Conservation (phyloP, 2,113 vertebrate genomes). For the Haplochromis burtoni region DNA sequence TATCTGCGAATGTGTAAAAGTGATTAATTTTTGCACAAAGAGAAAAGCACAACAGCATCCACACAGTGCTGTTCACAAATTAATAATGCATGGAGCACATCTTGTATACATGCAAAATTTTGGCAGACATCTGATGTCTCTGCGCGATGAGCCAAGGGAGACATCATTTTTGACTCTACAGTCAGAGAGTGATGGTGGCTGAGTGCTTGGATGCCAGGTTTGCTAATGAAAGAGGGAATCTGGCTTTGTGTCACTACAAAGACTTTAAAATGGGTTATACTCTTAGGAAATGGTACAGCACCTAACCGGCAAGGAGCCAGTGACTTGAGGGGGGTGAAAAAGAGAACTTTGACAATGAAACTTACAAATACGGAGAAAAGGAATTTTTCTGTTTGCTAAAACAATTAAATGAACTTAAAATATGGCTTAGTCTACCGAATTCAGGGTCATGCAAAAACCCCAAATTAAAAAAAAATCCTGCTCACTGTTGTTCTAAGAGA, state of each 20-base stretch:
- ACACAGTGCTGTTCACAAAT: neutral
- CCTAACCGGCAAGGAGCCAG: neutral
- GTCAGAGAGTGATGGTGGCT: slow-evolving; percentile 6
- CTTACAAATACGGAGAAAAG: neutral
- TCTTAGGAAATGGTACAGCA: neutral
- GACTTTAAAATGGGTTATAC: neutral
- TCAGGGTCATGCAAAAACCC: neutral
- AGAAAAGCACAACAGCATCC: neutral
- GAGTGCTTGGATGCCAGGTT: slow-evolving; percentile 20
- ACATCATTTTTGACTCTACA: slow-evolving; percentile 35
- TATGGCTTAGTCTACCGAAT: neutral
- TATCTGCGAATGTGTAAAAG: neutral
- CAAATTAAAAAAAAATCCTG: neutral
- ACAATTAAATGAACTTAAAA: neutral
- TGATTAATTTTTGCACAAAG: neutral
- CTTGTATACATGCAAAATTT: slow-evolving; percentile 45
- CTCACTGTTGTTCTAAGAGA: neutral
- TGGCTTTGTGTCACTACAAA: slow-evolving; percentile 6
- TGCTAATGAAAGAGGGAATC: slow-evolving; percentile 31
- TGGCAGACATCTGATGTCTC: slow-evolving; percentile 47
- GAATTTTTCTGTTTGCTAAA: neutral
- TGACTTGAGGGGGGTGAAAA: neutral
- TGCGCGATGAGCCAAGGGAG: slow-evolving; percentile 42
- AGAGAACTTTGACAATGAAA: neutral
- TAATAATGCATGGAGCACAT: slow-evolving; percentile 53